Base-by-base conservation (phyloP, 1,140 invertebrate species). In the Heliothis subflexa region DNA sequence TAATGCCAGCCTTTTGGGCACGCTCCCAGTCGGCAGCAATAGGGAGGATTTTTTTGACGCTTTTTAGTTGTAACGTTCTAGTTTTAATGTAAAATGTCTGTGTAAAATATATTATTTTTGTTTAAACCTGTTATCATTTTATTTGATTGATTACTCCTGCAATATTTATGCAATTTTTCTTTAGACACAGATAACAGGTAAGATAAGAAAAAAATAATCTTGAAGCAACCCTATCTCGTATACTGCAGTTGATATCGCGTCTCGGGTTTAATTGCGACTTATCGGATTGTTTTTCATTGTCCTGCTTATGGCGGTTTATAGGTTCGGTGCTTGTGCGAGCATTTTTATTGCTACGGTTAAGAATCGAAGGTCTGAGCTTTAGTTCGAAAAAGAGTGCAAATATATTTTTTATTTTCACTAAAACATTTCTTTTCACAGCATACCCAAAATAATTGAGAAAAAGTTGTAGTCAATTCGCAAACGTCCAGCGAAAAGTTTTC, bases 281-380 rank as follows among this genome's bases (percentile, higher is more conserved):
- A 79, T 68, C 70, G 62, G 50, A 74, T 79, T 72, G 59, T 64
- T 72, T 78, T 78, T 78, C 70, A 78, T 62, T 78, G 70, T 70
- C 73, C 71, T 73, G 54, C 54, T 73, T 73, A 73, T 73, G 71
- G 71, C 71, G 28, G 33, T 73, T 73, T 73, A 73, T 73, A 47
- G 59, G 57, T 55, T 62, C 25, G 45, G 16, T 74, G 54, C 64
- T 12, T 14, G 47, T 50, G 45, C 45, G 64, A 21, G 64, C 50
- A 68, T 68, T 68, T 68, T 73, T 73, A 73, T 59, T 18, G 71
- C 16, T 13, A 49, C 55, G 71, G 52, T 2, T 14, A 11, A 28
- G 21, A 25, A 50, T 14, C 33, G 45, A 59, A 73, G 12, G 14
- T 5, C 40, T 12, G n/a, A 18, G 13, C 59, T 49, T 21, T 25